phyloP scores from a whole-genome alignment of 2,888 invertebrate genomes.

The Aporophyla nigra region DNA sequence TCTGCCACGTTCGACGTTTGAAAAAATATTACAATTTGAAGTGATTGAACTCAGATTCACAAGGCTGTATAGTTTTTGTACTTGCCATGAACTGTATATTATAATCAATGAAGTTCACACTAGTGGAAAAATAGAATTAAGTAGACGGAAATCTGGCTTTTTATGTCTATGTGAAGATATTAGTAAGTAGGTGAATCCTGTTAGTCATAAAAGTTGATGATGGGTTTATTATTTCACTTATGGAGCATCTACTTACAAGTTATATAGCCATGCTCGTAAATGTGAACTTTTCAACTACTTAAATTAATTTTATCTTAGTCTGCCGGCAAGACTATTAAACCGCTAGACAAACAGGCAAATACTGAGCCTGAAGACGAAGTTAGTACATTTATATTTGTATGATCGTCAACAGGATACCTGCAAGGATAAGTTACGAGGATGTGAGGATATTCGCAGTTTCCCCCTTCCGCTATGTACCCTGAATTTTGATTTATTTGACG shows the following conservation, averaged over 20 bases:
- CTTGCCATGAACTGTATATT: constrained; percentile 50
- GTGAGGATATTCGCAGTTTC: constrained; percentile 75
- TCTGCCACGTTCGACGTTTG: constrained; percentile 17
- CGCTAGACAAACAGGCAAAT: constrained; percentile 23
- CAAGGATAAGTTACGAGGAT: constrained; percentile 58
- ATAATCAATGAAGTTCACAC: constrained; percentile 42
- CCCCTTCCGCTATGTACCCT: constrained; percentile 82
- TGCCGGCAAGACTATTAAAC: constrained; percentile 20
- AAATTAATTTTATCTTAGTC: constrained; percentile 8
- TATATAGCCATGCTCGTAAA: constrained; percentile 18
- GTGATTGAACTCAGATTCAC: constrained; percentile 53
- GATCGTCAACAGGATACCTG: constrained; percentile 72
- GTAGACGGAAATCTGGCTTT: background rate
- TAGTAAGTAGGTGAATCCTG: constrained; percentile 9
- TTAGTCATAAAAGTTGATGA: constrained; percentile 26
- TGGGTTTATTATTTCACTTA: constrained; percentile 34
- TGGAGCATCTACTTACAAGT: constrained; percentile 37
- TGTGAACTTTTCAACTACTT: constrained; percentile 15
- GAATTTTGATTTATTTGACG: constrained; percentile 80
- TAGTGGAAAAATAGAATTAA: constrained; percentile 24
- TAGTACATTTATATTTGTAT: constrained; percentile 69
- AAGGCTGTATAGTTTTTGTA: constrained; percentile 53
- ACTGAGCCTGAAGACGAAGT: constrained; percentile 53
- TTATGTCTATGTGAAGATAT: background rate
- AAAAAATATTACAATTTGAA: constrained; percentile 53